Percentiles rank a stretch among this genome's conserved stretches.
phyloP scores from a whole-genome alignment of 2,888 invertebrate genomes.

The Megastigmus dorsalis region DNA sequence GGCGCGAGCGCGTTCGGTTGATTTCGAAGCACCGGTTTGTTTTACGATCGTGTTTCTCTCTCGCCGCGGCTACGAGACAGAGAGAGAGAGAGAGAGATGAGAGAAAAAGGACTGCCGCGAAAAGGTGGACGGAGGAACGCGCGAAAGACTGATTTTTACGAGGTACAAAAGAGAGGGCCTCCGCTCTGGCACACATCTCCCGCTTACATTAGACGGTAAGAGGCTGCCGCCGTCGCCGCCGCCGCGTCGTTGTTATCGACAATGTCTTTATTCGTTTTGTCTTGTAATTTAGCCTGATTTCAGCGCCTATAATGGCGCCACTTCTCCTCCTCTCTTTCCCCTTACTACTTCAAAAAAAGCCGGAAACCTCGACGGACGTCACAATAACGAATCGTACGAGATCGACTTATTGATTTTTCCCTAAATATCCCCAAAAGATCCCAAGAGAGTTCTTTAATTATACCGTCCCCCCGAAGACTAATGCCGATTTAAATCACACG shows the following conservation, averaged over 20 bases:
- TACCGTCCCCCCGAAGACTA: no score
- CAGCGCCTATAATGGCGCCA: background rate
- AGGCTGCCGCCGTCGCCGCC: no score
- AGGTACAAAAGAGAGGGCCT: constrained; percentile 52
- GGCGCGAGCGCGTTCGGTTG: constrained; percentile 41
- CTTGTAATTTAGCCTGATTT: constrained; percentile 4
- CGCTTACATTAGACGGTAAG: constrained; percentile 9
- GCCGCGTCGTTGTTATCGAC: constrained; percentile 35
- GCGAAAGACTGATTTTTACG: constrained; percentile 55
- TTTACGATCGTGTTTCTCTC: constrained; percentile 61
- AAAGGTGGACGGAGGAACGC: constrained; percentile 24
- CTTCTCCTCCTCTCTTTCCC: background rate
- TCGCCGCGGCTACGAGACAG: constrained; percentile 28
- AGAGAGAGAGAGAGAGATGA: background rate
- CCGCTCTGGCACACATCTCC: constrained; percentile 12
- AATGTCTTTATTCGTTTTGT: constrained; percentile 45
- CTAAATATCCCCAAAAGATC: no score
- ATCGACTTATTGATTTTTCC: no score
- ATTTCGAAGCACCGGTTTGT: constrained; percentile 60
- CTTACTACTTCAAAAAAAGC: background rate
- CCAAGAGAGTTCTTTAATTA: no score
- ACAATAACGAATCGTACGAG: no score
- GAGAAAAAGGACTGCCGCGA: constrained; percentile 4
- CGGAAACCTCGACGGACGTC: background rate
- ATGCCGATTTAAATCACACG: background rate